Percentiles rank a stretch among this genome's conserved stretches.
Conservation (phyloP, 2,113 vertebrate genomes). For the Mormyrus lacerda region DNA sequence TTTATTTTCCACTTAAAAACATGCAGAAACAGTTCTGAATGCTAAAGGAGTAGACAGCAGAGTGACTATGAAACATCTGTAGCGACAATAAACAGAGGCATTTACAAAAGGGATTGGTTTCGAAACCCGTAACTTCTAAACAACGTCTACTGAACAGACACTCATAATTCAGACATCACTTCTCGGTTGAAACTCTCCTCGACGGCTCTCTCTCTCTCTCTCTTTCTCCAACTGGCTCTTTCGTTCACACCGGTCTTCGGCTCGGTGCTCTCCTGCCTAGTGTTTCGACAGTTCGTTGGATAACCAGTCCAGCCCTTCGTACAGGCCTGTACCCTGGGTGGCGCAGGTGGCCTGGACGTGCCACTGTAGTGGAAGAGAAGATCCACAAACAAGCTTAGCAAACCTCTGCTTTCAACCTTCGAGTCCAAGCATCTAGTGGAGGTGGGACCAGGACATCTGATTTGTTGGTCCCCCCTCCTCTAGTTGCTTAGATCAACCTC, state of each 20-base stretch:
- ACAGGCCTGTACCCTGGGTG: slow-evolving; percentile 78
- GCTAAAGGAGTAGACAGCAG: slow-evolving; percentile 20
- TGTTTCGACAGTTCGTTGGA: slow-evolving; percentile 75
- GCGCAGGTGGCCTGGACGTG: slow-evolving; percentile 79
- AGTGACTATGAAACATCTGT: slow-evolving; percentile 35
- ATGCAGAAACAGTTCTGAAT: slow-evolving; percentile 45
- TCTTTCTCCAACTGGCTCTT: slow-evolving; percentile 7
- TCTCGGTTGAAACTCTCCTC: slow-evolving; percentile 25
- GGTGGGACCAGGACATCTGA: neutral
- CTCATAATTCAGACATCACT: slow-evolving; percentile 51
- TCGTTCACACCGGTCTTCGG: neutral
- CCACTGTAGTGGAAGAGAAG: slow-evolving; percentile 62
- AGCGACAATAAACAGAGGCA: slow-evolving; percentile 33
- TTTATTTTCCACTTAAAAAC: slow-evolving; percentile 43
- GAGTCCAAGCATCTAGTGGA: neutral
- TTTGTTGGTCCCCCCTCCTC: neutral
- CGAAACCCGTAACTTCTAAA: slow-evolving; percentile 52
- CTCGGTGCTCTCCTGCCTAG: slow-evolving; percentile 29
- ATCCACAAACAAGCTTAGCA: neutral
- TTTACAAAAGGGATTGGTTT: slow-evolving; percentile 42
- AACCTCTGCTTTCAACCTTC: neutral
- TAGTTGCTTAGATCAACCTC: too few species aligned
- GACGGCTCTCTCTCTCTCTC: slow-evolving; percentile 8
- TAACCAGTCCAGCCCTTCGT: slow-evolving; percentile 88
- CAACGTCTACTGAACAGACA: slow-evolving; percentile 47